These are phyloP conservation scores for Stenoptilia bipunctidactyla DNA, from an alignment of 2,888 invertebrate species.

Conservation along the genomic window DNA sequence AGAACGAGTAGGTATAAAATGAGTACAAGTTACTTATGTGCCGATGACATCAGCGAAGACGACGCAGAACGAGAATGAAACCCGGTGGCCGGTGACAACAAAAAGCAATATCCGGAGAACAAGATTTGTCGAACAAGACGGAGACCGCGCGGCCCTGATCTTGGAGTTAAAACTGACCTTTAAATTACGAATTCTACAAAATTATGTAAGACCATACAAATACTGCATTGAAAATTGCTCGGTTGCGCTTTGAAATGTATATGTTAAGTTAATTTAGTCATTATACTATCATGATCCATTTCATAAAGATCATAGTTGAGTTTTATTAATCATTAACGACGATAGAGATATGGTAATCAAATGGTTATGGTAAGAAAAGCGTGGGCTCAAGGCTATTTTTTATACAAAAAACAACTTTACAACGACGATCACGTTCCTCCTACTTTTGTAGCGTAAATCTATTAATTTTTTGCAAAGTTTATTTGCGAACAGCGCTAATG, in stretches of 20 bases:
- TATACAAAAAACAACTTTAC: not conserved
- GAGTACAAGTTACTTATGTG: constrained; percentile 14
- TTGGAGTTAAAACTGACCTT: constrained; percentile 28
- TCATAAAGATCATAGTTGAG: no score
- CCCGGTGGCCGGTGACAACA: constrained; percentile 26
- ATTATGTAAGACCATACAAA: no score
- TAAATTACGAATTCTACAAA: not conserved
- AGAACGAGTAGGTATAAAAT: not conserved
- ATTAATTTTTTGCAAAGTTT: no score
- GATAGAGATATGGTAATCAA: no score
- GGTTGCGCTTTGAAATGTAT: no score
- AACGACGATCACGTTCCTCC: not conserved
- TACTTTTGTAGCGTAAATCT: no score
- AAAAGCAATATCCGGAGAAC: constrained; percentile 1
- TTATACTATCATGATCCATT: no score
- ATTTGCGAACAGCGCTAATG: not conserved
- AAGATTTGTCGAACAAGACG: not conserved
- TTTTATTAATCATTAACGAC: no score
- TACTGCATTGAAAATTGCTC: no score
- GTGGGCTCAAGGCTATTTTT: no score
- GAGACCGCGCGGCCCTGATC: constrained; percentile 61
- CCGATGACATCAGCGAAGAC: constrained; percentile 49
- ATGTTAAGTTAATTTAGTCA: no score
- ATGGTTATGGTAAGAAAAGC: no score
- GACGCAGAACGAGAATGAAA: constrained; percentile 34